Evolutionary conservation across 2,888 invertebrate species (phyloP).

Genomic region (Griposia aprilina): DNA sequence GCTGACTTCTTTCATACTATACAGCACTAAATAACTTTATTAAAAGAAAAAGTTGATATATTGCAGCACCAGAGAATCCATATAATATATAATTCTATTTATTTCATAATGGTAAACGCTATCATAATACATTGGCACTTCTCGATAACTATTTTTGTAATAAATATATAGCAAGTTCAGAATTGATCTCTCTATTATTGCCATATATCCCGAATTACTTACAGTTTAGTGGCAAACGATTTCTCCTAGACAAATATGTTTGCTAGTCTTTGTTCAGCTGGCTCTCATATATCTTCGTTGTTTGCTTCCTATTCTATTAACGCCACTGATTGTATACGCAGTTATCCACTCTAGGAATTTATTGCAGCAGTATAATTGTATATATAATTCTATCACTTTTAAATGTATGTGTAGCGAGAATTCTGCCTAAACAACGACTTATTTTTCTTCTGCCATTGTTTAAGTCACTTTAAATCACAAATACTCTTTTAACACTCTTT

Average conservation of each 20-base stretch:
- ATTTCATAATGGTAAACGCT: conserved; percentile 12
- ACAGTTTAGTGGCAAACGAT: conserved; percentile 42
- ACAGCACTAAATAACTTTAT: neutral
- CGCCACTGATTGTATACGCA: conserved; percentile 39
- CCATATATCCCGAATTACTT: conserved; percentile 38
- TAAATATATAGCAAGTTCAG: conserved; percentile 46
- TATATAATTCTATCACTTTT: neutral
- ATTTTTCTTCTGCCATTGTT: neutral
- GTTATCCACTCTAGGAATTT: conserved; percentile 31
- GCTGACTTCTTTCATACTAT: neutral
- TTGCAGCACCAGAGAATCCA: neutral
- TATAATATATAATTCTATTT: conserved; percentile 3
- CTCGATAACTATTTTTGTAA: conserved; percentile 37
- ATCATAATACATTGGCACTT: conserved; percentile 10
- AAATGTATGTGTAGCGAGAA: neutral
- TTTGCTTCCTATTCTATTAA: conserved; percentile 51
- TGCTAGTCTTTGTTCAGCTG: conserved; percentile 54
- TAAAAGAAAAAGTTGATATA: neutral
- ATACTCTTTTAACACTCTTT: neutral
- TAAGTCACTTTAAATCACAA: neutral
- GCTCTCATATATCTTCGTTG: conserved; percentile 45
- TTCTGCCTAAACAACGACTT: neutral
- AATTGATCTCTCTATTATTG: conserved; percentile 34
- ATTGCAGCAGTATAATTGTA: too few species aligned
- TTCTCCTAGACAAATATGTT: conserved; percentile 36